Base-by-base conservation (phyloP, 2,113 vertebrate species). In the Gobio gobio region DNA sequence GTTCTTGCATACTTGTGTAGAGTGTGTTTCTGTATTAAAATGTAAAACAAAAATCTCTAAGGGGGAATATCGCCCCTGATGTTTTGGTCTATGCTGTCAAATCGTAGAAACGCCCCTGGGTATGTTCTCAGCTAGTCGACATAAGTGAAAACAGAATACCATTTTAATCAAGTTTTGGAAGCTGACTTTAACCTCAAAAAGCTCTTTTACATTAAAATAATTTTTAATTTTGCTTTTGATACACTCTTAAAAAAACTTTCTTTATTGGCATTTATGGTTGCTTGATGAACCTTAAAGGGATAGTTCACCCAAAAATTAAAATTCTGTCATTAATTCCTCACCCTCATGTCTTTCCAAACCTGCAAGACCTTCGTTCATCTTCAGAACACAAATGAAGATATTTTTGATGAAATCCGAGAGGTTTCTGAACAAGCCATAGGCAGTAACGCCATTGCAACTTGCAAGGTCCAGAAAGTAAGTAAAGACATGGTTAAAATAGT, bases 1-100 rank as follows among this genome's bases (percentile, higher is more conserved):
- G 72, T 74, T 73, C 24, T 24, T 73, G 70, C 70, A 47, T n/a
- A n/a, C 70, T 45, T 73, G 70, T 47, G 70, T 43, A 73, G 66
- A 47, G 70, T 47, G n/a, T 73, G 40, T 73, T 73, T 6, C 70
- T 73, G 70, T 24, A 24, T 24, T 14, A 24, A 47, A 47, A 73
- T 47, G 70, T 73, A 24, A 73, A 72, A 72, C 22, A 73, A 73
- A 73, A 16, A 74, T 74, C 12, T 45, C 43, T 24, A 3, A 24
- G 43, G 43, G n/a, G 6, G n/a, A 73, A 14, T 24, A 73, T 73
- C 43, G 2, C 20, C 18, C 33, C 20, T 72, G 22, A 73, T 73
- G 68, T 45, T 73, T 73, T 73, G 70, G 20, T 73, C 22, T 47
- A 2, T 74, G 43, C n/a, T 26, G 22, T 12, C 36, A 43, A 24